A percentile compares a stretch with the other conserved stretches of the same genome.
phyloP scores from a whole-genome alignment of 2,113 vertebrate species.

The Tiliqua scincoides region DNA sequence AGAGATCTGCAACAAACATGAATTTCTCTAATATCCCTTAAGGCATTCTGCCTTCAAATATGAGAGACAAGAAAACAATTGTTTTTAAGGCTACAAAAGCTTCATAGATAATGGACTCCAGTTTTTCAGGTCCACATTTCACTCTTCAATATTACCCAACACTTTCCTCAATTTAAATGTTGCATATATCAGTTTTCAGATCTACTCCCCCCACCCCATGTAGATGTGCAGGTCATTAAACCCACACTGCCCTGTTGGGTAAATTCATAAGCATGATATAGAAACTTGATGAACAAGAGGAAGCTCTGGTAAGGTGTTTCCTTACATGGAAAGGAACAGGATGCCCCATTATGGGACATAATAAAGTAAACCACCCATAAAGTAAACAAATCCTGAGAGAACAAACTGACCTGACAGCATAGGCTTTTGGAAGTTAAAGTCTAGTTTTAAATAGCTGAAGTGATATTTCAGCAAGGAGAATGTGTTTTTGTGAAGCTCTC shows the following conservation, averaged over 20 bases:
- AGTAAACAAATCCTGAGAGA: neutral
- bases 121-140: neutral
- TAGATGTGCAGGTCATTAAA: neutral
- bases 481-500: neutral
- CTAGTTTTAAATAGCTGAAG: slow-evolving; percentile 32
- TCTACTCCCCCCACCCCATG: no score
- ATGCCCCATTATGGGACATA: neutral
- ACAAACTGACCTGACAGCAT: neutral
- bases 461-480: slow-evolving; percentile 7
- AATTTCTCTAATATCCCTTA: neutral
- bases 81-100: neutral
- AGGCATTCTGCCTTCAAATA: neutral
- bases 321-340: neutral
- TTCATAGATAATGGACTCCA: neutral
- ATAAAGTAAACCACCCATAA: neutral
- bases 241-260: neutral
- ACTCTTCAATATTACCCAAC: neutral
- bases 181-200: neutral
- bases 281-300: neutral
- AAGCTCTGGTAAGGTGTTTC: neutral
- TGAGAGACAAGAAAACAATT: no score
- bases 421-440: neutral
- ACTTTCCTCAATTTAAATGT: neutral
- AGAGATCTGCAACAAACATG: neutral
- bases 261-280: neutral